Evolutionary conservation across 2,888 invertebrate species (phyloP).

Genomic region (Heliconius aoede): DNA sequence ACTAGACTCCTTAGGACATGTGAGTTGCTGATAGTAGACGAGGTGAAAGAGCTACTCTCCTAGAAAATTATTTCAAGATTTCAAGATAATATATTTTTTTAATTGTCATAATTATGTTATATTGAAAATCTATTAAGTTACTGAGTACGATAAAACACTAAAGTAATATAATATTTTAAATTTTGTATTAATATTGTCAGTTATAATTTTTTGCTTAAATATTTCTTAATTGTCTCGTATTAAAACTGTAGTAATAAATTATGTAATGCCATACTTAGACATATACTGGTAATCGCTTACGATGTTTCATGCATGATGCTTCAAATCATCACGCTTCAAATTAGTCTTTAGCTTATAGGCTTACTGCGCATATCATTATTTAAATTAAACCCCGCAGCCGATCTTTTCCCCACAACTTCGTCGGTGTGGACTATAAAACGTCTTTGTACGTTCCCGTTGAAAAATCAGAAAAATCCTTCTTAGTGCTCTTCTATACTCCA

Average conservation of each 20-base stretch:
- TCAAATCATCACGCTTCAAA: neutral
- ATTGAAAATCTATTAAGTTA: neutral
- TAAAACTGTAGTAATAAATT: neutral
- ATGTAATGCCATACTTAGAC: neutral
- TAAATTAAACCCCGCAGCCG: too few relatives aligned
- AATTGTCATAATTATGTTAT: neutral
- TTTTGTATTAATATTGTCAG: neutral
- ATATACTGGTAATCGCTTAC: neutral
- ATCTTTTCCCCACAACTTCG: too few relatives aligned
- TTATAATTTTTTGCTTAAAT: neutral
- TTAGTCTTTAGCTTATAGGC: neutral
- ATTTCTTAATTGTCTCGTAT: too few relatives aligned
- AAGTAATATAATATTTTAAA: neutral
- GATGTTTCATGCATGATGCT: neutral
- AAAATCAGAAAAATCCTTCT: too few relatives aligned
- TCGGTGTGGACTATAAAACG: too few relatives aligned
- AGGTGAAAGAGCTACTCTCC: too few relatives aligned
- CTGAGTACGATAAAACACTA: neutral
- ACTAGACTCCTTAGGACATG: too few relatives aligned
- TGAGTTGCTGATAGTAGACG: too few relatives aligned
- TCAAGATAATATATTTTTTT: too few relatives aligned
- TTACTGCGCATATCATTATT: neutral
- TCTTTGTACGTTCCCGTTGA: too few relatives aligned
- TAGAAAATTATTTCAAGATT: too few relatives aligned
- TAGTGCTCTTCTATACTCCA: too few relatives aligned